phyloP scores from a whole-genome alignment of 2,888 invertebrate genomes.

The Gasteruption jaculator region DNA sequence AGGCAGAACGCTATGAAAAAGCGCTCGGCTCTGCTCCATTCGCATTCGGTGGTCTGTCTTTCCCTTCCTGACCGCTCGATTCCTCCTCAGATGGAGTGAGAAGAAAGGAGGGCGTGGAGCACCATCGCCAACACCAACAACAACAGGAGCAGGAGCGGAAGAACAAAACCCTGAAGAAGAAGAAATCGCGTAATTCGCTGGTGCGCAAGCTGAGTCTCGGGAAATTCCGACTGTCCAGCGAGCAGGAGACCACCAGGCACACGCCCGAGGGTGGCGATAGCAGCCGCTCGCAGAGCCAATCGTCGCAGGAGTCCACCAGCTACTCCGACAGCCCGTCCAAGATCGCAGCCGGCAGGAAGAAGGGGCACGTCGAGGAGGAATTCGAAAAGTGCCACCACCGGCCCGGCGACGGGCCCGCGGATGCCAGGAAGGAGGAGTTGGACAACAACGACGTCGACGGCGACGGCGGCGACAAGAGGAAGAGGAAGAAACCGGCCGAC shows the following conservation, averaged over 20 bases:
- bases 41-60: too few species aligned
- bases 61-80: constrained; percentile 8
- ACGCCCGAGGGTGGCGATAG: constrained; percentile 45
- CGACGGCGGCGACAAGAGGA: constrained; percentile 10
- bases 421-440: constrained; percentile 12
- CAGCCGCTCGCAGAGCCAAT: constrained; percentile 42
- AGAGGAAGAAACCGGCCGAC: constrained; percentile 15
- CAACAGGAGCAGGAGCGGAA: constrained; percentile 23
- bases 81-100: constrained; percentile 19
- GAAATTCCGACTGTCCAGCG: constrained; percentile 35
- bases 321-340: constrained; percentile 31
- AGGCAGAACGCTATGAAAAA: too few species aligned
- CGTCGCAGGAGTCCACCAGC: constrained; percentile 42
- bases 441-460: constrained; percentile 10
- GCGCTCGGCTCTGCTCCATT: too few species aligned
- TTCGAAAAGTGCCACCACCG: constrained; percentile 8
- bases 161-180: constrained; percentile 32
- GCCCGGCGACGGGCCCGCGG: constrained; percentile 9
- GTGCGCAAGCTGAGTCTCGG: constrained; percentile 42
- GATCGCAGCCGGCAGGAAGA: constrained; percentile 19
- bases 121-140: constrained; percentile 10
- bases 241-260: constrained; percentile 31
- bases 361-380: constrained; percentile 21
- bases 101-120: constrained; percentile 15
- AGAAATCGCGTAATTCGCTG: constrained; percentile 35